These are phyloP conservation scores for Todiramphus chloris DNA, from an alignment of 2,113 vertebrate species.

Conservation along the genomic window DNA sequence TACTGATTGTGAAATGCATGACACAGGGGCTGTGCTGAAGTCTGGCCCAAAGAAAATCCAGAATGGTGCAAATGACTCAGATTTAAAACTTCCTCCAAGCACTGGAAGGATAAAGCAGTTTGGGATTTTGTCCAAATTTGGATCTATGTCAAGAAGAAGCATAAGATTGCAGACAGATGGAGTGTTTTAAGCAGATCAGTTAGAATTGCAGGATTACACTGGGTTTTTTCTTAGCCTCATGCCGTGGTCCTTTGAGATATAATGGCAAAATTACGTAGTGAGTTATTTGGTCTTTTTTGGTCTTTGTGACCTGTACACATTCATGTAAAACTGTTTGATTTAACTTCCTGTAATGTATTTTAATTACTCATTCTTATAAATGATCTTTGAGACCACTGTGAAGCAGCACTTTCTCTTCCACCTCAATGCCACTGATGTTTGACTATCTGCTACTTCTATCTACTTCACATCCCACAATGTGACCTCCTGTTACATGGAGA, in stretches of 20 bases:
- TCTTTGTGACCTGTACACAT: background rate
- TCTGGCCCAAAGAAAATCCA: background rate
- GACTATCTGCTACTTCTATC: background rate
- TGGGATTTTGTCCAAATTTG: background rate
- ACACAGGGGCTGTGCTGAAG: fast-evolving
- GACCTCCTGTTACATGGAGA: background rate
- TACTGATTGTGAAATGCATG: background rate
- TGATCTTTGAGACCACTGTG: background rate
- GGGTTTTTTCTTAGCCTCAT: background rate
- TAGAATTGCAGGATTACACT: background rate
- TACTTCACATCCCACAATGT: background rate
- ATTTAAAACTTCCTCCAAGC: background rate
- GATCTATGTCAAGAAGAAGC: background rate
- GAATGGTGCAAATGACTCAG: background rate
- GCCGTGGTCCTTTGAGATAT: background rate
- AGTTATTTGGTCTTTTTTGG: background rate
- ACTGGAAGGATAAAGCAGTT: background rate
- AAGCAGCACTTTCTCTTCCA: background rate
- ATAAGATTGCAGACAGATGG: background rate
- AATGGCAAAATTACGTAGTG: background rate
- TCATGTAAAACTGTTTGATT: background rate
- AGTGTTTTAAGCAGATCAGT: background rate
- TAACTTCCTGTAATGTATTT: background rate
- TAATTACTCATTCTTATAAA: background rate
- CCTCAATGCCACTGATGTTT: background rate